Percentiles rank a stretch among this genome's conserved stretches.
Evolutionary conservation across 2,797 vertebrate genomes (phyloP).

Genomic region (Melanotaenia nigrans): DNA sequence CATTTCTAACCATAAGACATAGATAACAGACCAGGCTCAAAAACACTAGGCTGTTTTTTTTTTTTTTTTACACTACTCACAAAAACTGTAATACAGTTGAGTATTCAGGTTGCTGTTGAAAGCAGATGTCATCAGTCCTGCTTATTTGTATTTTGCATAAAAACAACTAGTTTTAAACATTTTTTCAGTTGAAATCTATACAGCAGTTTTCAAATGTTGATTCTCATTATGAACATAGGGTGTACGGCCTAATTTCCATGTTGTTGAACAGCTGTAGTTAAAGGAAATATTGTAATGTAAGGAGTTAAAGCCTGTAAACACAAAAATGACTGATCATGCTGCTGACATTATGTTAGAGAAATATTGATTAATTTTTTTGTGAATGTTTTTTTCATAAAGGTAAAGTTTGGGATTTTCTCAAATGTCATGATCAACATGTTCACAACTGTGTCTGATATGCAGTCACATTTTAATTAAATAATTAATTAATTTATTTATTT

Average conservation of each 20-base stretch:
- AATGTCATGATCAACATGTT: background rate
- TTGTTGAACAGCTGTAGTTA: background rate
- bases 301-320: background rate
- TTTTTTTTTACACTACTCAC: background rate
- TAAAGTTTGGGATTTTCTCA: background rate
- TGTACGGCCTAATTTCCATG: background rate
- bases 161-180: background rate
- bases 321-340: background rate
- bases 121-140: background rate
- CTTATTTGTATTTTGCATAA: background rate
- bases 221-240: background rate
- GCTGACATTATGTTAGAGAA: background rate
- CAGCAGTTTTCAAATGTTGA: background rate
- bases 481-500: too few relatives aligned
- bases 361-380: background rate
- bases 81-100: background rate
- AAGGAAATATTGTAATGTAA: background rate
- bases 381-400: background rate
- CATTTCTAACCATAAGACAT: background rate
- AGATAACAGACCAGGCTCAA: background rate
- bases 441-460: too few relatives aligned
- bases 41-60: background rate
- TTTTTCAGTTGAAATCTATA: background rate
- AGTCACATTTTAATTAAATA: too few relatives aligned
- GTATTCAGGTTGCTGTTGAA: background rate